A percentile compares a stretch with the other conserved stretches of the same genome.
These are phyloP conservation scores for Choreutis nemorana DNA, from an alignment of 2,888 invertebrate species.

Conservation along the genomic window DNA sequence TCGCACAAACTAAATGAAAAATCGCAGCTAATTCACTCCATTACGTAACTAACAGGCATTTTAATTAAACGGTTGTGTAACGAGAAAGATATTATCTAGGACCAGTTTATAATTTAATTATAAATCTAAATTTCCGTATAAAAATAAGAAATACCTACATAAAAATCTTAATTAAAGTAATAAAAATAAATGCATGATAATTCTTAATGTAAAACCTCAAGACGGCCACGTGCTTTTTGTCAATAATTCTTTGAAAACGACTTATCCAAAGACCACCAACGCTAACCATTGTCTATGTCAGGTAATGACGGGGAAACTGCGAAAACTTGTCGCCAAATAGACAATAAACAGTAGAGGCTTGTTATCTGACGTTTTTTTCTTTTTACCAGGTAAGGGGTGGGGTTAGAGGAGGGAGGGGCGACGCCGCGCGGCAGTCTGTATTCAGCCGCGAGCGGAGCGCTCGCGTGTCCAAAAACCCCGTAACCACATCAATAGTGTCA, in stretches of 20 bases:
- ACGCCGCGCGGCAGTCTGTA: slow-evolving; percentile 44
- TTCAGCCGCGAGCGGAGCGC: slow-evolving; percentile 30
- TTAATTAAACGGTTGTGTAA: too few relatives aligned
- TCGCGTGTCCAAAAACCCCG: slow-evolving; percentile 18
- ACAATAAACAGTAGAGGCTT: slow-evolving; percentile 20
- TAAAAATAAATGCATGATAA: too few relatives aligned
- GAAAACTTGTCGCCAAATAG: slow-evolving; percentile 25
- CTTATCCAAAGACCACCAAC: slow-evolving; percentile 25
- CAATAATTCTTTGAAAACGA: too few relatives aligned
- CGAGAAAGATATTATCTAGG: too few relatives aligned
- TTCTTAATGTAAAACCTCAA: too few relatives aligned
- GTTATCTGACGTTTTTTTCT: slow-evolving; percentile 23
- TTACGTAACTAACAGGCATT: too few relatives aligned
- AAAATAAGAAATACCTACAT: too few relatives aligned
- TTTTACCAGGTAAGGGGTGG: slow-evolving; percentile 52
- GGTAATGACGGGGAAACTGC: slow-evolving; percentile 19
- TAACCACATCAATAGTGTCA: slow-evolving; percentile 12
- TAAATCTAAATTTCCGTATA: too few relatives aligned
- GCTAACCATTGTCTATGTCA: slow-evolving; percentile 14
- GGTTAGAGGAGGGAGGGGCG: slow-evolving; percentile 36
- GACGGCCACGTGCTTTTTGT: slow-evolving; percentile 11
- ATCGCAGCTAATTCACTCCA: too few relatives aligned
- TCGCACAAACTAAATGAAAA: too few relatives aligned
- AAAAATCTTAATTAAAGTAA: too few relatives aligned
- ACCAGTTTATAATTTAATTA: too few relatives aligned